These are phyloP conservation scores for Acanthurus leucopareius DNA, from an alignment of 2,797 vertebrate species.

Conservation along the genomic window DNA sequence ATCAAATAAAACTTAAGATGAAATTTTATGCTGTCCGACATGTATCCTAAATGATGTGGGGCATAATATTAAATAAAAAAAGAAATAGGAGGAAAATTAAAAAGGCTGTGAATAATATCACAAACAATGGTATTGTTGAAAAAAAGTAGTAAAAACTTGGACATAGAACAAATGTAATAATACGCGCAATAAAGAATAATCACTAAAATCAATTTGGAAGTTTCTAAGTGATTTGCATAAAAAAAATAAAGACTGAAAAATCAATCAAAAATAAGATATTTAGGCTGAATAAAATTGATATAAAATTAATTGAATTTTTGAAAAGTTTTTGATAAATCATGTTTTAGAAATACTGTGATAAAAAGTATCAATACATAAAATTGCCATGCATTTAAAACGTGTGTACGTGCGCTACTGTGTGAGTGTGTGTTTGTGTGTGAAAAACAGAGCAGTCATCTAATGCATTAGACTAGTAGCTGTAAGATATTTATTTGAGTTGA, in stretches of 20 bases:
- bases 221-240: not conserved
- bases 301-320: not conserved
- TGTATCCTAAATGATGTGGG: not conserved
- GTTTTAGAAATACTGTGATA: not conserved
- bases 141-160: not conserved
- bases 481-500: slow-evolving; percentile 11
- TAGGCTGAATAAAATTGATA: not conserved
- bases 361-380: too few species aligned
- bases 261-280: not conserved
- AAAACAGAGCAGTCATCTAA: slow-evolving; percentile 1
- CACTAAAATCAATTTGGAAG: not conserved
- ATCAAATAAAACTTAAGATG: not conserved
- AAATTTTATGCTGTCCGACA: not conserved
- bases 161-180: not conserved
- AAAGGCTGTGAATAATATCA: not conserved
- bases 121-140: not conserved
- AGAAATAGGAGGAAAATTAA: too few species aligned
- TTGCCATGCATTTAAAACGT: not conserved
- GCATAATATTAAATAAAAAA: not conserved
- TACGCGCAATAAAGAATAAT: not conserved
- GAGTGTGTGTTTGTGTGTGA: not conserved
- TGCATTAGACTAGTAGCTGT: slow-evolving; percentile 7
- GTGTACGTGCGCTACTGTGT: not conserved
- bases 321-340: not conserved
- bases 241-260: not conserved